These are phyloP conservation scores for Chymomyza costata DNA, from an alignment of 1,140 invertebrate species.

Conservation along the genomic window DNA sequence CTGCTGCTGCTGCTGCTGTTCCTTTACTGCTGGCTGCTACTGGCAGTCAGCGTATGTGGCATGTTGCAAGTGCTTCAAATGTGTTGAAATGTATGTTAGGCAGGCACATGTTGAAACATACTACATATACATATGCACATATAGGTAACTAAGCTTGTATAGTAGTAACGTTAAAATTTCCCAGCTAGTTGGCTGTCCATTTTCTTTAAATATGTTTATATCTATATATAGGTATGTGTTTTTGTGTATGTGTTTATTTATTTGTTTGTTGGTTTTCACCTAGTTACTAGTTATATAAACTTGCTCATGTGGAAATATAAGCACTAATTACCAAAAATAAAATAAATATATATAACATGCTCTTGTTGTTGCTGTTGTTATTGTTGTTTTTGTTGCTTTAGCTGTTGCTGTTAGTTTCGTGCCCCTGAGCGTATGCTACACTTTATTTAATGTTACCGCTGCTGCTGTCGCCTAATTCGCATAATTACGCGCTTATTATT, in stretches of 20 bases:
- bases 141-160: too few species aligned
- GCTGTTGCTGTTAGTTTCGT: constrained; percentile 30
- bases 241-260: too few species aligned
- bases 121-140: too few species aligned
- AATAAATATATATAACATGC: constrained; percentile 7
- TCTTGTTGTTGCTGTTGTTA: not conserved
- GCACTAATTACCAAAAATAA: constrained; percentile 37
- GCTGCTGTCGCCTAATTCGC: constrained; percentile 61
- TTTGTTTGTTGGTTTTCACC: not conserved
- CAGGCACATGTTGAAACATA: constrained; percentile 11
- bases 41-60: not conserved
- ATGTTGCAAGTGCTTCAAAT: constrained; percentile 39
- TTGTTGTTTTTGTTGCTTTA: not conserved
- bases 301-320: constrained; percentile 29
- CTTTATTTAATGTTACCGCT: constrained; percentile 59
- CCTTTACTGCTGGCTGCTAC: too few species aligned
- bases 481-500: constrained; percentile 72
- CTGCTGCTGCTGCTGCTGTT: too few species aligned
- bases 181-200: too few species aligned
- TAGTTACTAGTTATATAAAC: constrained; percentile 10
- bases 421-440: constrained; percentile 67
- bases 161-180: too few species aligned
- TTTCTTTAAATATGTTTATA: too few species aligned
- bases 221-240: not conserved
- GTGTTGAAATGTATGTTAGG: constrained; percentile 56